These are phyloP conservation scores for Prolemur simus DNA, from an alignment of 2,113 vertebrate species.

Conservation along the genomic window DNA sequence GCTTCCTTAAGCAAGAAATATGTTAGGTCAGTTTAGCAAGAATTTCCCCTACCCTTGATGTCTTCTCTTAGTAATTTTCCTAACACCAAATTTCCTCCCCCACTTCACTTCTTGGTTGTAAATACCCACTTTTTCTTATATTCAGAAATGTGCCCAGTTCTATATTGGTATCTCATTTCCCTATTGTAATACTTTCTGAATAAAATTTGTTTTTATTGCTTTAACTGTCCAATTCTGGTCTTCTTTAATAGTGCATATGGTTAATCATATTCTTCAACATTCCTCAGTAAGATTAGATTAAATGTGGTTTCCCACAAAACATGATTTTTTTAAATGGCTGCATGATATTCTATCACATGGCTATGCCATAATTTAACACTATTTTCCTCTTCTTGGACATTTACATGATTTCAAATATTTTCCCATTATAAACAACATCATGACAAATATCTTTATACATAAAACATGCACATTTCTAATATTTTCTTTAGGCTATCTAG, in stretches of 20 bases:
- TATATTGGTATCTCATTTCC: background rate
- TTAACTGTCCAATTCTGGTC: background rate
- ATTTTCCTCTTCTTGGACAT: background rate
- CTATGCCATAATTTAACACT: background rate
- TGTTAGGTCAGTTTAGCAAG: background rate
- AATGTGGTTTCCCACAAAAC: background rate
- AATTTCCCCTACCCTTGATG: background rate
- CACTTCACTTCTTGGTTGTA: background rate
- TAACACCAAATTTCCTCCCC: background rate
- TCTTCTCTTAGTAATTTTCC: background rate
- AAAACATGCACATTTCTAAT: background rate
- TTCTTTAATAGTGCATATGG: background rate
- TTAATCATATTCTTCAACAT: background rate
- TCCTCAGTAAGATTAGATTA: background rate
- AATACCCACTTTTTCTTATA: background rate
- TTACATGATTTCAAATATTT: constrained; percentile 8
- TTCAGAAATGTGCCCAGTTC: background rate
- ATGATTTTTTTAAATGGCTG: background rate
- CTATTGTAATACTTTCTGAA: background rate
- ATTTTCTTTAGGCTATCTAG: background rate
- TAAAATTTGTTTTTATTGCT: background rate
- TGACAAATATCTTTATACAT: background rate
- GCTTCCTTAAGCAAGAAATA: background rate
- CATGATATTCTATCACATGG: background rate
- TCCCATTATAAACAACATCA: constrained; percentile 7